These are phyloP conservation scores for Trypoxylus dichotomus DNA, from an alignment of 1,140 invertebrate species.

Conservation along the genomic window DNA sequence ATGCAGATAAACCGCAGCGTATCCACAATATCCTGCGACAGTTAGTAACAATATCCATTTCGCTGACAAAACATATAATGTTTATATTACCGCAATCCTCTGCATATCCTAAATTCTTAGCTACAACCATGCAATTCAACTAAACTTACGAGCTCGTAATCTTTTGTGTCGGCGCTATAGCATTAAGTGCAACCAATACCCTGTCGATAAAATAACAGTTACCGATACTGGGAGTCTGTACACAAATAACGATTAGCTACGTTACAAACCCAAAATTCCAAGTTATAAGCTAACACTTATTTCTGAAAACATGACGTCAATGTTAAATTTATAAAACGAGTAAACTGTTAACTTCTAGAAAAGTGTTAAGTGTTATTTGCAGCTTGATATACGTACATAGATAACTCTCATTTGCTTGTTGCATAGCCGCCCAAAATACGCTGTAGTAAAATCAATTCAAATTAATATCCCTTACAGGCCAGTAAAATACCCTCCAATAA, in stretches of 20 bases:
- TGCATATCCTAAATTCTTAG: neutral
- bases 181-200: neutral
- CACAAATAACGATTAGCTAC: no score
- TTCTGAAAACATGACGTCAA: no score
- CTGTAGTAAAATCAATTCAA: neutral
- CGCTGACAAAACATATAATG: neutral
- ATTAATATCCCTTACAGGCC: neutral
- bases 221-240: no score
- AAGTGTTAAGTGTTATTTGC: no score
- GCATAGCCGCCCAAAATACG: neutral
- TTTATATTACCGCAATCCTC: neutral
- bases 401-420: neutral
- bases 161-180: neutral
- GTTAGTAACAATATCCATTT: neutral
- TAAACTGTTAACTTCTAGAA: no score
- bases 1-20: no score
- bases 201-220: neutral
- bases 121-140: neutral
- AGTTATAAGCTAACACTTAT: no score
- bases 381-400: no score
- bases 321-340: no score
- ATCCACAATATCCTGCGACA: no score
- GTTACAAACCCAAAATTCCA: no score
- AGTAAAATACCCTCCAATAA: slow-evolving; percentile 1
- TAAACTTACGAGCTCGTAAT: neutral